Evolutionary conservation across 2,888 invertebrate genomes (phyloP).

Genomic region (Drosophila multiciliata): DNA sequence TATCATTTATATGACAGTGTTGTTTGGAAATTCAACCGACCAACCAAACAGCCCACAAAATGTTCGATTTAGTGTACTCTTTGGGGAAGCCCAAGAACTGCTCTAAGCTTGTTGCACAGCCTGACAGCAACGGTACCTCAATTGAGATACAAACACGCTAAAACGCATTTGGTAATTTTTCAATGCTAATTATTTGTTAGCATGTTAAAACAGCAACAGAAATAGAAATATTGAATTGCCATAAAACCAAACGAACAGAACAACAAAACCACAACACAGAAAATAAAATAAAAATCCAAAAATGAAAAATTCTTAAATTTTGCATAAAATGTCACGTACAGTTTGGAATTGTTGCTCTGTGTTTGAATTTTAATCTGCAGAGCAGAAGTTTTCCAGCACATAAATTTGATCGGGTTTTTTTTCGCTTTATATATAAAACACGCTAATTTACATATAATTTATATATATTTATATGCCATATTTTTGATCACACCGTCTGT

Average conservation of each 20-base stretch:
- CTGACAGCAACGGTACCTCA: slow-evolving; percentile 4
- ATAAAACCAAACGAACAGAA: slow-evolving; percentile 31
- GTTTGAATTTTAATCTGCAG: slow-evolving; percentile 40
- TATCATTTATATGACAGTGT: slow-evolving; percentile 25
- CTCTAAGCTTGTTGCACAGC: slow-evolving; percentile 23
- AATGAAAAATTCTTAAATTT: slow-evolving; percentile 32
- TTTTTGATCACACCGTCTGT: slow-evolving; percentile 33
- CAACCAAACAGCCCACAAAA: slow-evolving; percentile 12
- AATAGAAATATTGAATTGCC: slow-evolving; percentile 65
- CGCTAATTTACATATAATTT: neutral
- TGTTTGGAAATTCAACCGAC: neutral
- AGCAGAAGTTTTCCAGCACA: slow-evolving; percentile 39
- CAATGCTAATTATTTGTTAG: slow-evolving; percentile 71
- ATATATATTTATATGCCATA: slow-evolving; percentile 14
- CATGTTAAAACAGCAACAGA: slow-evolving; percentile 46
- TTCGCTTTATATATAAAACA: neutral
- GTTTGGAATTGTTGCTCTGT: slow-evolving; percentile 12
- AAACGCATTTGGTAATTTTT: slow-evolving; percentile 25
- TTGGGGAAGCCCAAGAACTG: slow-evolving; percentile 45
- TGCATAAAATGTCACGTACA: slow-evolving; percentile 41
- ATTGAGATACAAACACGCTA: slow-evolving; percentile 24
- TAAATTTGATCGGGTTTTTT: slow-evolving; percentile 35
- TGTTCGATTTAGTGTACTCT: neutral
- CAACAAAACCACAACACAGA: slow-evolving; percentile 5
- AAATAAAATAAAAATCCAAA: slow-evolving; percentile 11